A percentile compares a stretch with the other conserved stretches of the same genome.
These are phyloP conservation scores for Eupsilia transversa DNA, from an alignment of 2,888 invertebrate species.

Conservation along the genomic window DNA sequence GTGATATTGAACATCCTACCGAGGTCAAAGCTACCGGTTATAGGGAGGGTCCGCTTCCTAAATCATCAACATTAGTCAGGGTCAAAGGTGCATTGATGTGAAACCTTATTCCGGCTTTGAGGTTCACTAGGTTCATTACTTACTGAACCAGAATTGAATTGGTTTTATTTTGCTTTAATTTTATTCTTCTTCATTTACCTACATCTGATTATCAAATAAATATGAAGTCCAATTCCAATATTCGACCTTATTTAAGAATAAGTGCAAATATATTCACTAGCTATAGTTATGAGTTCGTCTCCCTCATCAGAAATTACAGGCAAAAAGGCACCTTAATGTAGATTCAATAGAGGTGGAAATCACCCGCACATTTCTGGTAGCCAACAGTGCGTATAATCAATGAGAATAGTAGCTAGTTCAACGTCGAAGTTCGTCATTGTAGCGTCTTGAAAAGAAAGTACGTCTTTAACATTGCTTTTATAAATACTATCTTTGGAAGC, in stretches of 20 bases:
- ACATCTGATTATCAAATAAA: neutral
- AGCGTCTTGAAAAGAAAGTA: slow-evolving; percentile 43
- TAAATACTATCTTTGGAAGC: neutral
- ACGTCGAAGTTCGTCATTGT: slow-evolving; percentile 24
- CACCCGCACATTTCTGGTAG: neutral
- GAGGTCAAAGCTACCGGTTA: slow-evolving; percentile 30
- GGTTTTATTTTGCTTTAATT: slow-evolving; percentile 14
- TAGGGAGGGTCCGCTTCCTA: slow-evolving; percentile 36
- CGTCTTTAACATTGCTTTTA: slow-evolving; percentile 7
- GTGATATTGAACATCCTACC: slow-evolving; percentile 1
- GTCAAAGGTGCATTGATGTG: slow-evolving; percentile 42
- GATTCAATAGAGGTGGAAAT: slow-evolving; percentile 16
- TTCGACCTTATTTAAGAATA: neutral
- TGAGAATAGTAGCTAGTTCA: slow-evolving; percentile 39
- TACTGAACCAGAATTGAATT: slow-evolving; percentile 32
- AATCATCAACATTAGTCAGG: slow-evolving; percentile 47
- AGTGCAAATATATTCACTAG: neutral
- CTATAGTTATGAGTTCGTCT: slow-evolving; percentile 22
- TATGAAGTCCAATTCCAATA: neutral
- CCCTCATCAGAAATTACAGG: neutral
- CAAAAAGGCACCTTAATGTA: slow-evolving; percentile 19
- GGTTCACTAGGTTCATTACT: slow-evolving; percentile 45
- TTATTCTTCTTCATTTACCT: neutral
- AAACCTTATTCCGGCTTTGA: slow-evolving; percentile 34
- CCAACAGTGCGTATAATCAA: slow-evolving; percentile 52